A percentile compares a stretch with the other conserved stretches of the same genome.
phyloP scores from a whole-genome alignment of 2,113 vertebrate genomes.

The Gavia stellata region DNA sequence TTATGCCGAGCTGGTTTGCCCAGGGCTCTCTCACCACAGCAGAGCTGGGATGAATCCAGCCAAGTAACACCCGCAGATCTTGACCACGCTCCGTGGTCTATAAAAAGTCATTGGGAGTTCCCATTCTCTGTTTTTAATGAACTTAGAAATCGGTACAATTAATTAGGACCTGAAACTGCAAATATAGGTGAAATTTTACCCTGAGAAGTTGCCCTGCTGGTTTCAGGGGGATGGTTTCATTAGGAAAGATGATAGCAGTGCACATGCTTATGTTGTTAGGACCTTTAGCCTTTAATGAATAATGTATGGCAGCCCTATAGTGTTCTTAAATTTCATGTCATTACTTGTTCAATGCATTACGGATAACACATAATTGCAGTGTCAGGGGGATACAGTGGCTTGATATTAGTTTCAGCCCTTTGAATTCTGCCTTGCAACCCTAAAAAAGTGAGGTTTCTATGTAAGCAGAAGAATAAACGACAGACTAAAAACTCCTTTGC shows the following conservation, averaged over 20 bases:
- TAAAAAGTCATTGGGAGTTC: background rate
- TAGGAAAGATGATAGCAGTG: background rate
- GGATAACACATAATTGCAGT: background rate
- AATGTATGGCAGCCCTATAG: background rate
- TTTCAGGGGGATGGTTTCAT: background rate
- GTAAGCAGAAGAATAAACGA: background rate
- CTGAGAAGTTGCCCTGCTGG: background rate
- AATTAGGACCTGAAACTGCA: background rate
- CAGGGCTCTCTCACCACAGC: too few relatives aligned
- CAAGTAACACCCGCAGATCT: background rate
- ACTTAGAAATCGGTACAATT: background rate
- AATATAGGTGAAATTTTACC: background rate
- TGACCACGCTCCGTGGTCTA: background rate
- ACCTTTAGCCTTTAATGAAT: background rate
- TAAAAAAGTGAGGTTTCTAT: background rate
- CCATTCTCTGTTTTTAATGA: background rate
- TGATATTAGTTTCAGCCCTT: background rate
- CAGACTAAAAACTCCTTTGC: background rate
- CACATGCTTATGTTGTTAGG: background rate
- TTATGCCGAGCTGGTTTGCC: background rate
- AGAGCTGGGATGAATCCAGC: background rate
- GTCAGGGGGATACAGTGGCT: background rate
- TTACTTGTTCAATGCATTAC: background rate
- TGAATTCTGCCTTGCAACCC: background rate
- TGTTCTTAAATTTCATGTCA: background rate